Evolutionary conservation across 2,797 vertebrate species (phyloP).

Genomic region (Manis crassicaudata): DNA sequence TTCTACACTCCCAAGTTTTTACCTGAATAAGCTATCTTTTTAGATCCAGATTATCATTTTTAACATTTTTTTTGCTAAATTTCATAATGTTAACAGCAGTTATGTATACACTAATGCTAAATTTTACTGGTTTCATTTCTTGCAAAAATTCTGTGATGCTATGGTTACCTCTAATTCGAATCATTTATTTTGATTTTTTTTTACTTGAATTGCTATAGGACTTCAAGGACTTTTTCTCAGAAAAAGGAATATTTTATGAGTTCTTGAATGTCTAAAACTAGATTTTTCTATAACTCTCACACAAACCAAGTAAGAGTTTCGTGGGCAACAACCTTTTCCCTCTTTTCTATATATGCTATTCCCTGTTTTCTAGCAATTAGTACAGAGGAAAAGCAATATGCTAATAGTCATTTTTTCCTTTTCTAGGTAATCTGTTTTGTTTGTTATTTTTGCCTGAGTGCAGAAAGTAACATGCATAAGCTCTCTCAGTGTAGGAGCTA

Average conservation of each 20-base stretch:
- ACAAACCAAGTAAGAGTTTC: slow-evolving; percentile 25
- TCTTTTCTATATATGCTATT: slow-evolving; percentile 1
- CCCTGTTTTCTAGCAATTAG: background rate
- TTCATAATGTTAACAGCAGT: slow-evolving; percentile 27
- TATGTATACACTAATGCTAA: slow-evolving; percentile 1
- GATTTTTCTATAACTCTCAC: background rate
- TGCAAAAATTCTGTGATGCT: background rate
- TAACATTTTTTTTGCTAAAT: slow-evolving; percentile 44
- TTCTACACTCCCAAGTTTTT: background rate
- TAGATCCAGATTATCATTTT: background rate
- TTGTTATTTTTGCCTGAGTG: background rate
- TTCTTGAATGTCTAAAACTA: slow-evolving; percentile 25
- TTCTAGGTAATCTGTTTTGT: background rate
- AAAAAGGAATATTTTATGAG: background rate
- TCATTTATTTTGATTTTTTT: slow-evolving; percentile 34
- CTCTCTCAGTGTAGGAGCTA: background rate
- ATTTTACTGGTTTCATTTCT: slow-evolving; percentile 36
- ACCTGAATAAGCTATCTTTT: slow-evolving; percentile 5
- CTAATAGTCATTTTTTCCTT: background rate
- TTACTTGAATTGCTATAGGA: slow-evolving; percentile 9
- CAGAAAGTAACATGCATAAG: background rate
- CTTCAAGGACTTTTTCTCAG: background rate
- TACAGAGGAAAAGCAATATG: background rate
- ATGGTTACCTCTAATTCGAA: background rate
- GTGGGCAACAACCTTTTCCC: background rate